These are phyloP conservation scores for Sebastes iracundus DNA, from an alignment of 2,797 vertebrate genomes.

Conservation along the genomic window DNA sequence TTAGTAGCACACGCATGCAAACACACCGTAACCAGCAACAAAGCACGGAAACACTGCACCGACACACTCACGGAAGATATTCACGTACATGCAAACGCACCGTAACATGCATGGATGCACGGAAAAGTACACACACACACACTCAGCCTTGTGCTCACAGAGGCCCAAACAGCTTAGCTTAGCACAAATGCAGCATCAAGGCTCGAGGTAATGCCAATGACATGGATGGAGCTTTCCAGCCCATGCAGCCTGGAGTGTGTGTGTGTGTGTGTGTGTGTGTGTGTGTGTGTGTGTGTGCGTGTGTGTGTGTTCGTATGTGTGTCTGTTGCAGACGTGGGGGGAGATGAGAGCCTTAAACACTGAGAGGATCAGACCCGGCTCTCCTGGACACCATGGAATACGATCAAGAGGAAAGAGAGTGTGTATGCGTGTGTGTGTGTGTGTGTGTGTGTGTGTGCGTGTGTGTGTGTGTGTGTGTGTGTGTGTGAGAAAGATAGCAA, in stretches of 20 bases:
- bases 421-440: conserved; percentile 20
- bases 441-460: background rate
- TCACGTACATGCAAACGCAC: conserved; percentile 17
- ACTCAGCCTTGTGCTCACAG: conserved; percentile 6
- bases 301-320: conserved; percentile 22
- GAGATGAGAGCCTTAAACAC: conserved; percentile 65
- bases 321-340: conserved; percentile 15
- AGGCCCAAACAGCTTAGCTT: conserved; percentile 72
- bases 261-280: conserved; percentile 13
- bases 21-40: conserved; percentile 19
- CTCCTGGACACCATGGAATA: conserved; percentile 71
- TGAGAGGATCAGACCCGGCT: conserved; percentile 73
- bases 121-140: conserved; percentile 9
- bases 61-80: conserved; percentile 8
- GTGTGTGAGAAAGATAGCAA: conserved; percentile 17
- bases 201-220: conserved; percentile 81
- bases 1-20: conserved; percentile 23
- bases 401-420: conserved; percentile 62
- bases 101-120: background rate
- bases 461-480: conserved; percentile 21
- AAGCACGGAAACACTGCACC: background rate
- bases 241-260: conserved; percentile 46
- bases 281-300: conserved; percentile 27
- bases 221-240: conserved; percentile 78
- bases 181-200: conserved; percentile 76